Evolutionary conservation across 2,888 invertebrate species (phyloP).

Genomic region (Operophtera brumata): DNA sequence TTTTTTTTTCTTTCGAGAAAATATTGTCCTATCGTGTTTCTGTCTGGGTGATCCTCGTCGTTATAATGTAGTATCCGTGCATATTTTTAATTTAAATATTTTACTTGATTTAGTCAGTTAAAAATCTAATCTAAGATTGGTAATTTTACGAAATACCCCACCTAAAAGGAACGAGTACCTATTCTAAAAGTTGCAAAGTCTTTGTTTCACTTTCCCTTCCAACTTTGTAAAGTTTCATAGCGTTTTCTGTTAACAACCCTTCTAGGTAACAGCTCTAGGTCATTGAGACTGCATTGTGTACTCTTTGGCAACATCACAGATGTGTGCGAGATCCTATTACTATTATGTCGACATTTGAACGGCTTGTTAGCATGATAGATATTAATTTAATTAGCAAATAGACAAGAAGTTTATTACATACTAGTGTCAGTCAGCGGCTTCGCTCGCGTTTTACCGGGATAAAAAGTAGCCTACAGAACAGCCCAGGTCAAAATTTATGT

Average conservation of each 20-base stretch:
- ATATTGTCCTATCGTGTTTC: no score
- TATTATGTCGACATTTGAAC: conserved; percentile 38
- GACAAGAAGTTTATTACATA: not conserved
- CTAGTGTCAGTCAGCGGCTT: no score
- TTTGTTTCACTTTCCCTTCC: not conserved
- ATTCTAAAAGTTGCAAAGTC: not conserved
- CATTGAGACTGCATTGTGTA: conserved; percentile 12
- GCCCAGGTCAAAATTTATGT: no score
- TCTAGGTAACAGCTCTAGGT: conserved; percentile 10
- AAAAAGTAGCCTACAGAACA: no score
- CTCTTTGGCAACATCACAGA: conserved; percentile 12
- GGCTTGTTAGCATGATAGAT: conserved; percentile 38
- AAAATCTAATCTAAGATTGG: no score
- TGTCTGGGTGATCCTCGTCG: no score
- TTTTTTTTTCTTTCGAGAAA: no score
- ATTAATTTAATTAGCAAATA: conserved; percentile 37
- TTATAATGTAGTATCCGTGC: no score
- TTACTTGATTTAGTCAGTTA: no score
- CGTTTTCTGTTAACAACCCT: not conserved
- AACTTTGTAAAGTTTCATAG: not conserved
- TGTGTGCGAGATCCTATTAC: conserved; percentile 26
- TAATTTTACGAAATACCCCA: no score
- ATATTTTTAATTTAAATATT: no score
- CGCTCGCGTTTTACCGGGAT: no score
- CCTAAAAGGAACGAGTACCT: not conserved